Evolutionary conservation across 2,888 invertebrate genomes (phyloP).

Genomic region (Drosophila kambysellisi): DNA sequence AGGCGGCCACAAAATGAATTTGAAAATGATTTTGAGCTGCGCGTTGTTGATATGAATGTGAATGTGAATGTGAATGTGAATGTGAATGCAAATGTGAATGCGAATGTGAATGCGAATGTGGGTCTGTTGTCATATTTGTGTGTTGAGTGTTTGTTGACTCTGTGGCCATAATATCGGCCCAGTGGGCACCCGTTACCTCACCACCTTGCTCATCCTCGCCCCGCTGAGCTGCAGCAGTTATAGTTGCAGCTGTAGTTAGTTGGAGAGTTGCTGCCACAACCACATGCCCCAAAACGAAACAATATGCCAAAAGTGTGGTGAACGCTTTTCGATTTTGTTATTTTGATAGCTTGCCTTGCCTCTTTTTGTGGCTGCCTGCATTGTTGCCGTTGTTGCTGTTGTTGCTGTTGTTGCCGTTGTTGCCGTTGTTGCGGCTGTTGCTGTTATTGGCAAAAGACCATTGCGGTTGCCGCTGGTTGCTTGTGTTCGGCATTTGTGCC

Average conservation of each 20-base stretch:
- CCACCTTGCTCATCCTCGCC: background rate
- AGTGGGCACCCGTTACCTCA: background rate
- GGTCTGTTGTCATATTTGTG: slow-evolving; percentile 20
- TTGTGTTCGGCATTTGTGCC: slow-evolving; percentile 33
- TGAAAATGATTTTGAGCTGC: slow-evolving; percentile 62
- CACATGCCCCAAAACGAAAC: slow-evolving; percentile 49
- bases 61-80: background rate
- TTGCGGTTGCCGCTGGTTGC: slow-evolving; percentile 16
- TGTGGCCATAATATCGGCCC: slow-evolving; percentile 60
- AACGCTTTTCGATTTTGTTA: slow-evolving; percentile 67
- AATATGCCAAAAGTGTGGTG: slow-evolving; percentile 63
- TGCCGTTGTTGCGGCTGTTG: slow-evolving; percentile 4
- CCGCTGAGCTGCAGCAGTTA: slow-evolving; percentile 5
- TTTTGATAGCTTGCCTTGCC: slow-evolving; percentile 62
- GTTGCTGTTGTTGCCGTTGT: slow-evolving; percentile 39
- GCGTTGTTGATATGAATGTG: slow-evolving; percentile 37
- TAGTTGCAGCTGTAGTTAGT: slow-evolving; percentile 32
- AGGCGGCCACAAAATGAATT: slow-evolving; percentile 52
- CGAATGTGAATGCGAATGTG: slow-evolving; percentile 1
- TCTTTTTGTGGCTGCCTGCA: slow-evolving; percentile 45
- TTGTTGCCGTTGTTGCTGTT: slow-evolving; percentile 36
- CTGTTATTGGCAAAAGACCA: slow-evolving; percentile 4
- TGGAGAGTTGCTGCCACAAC: slow-evolving; percentile 47
- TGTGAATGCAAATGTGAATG: too few species aligned
- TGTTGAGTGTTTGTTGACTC: slow-evolving; percentile 52